phyloP scores from a whole-genome alignment of 2,888 invertebrate genomes.

The Lepidochrysops patricia region DNA sequence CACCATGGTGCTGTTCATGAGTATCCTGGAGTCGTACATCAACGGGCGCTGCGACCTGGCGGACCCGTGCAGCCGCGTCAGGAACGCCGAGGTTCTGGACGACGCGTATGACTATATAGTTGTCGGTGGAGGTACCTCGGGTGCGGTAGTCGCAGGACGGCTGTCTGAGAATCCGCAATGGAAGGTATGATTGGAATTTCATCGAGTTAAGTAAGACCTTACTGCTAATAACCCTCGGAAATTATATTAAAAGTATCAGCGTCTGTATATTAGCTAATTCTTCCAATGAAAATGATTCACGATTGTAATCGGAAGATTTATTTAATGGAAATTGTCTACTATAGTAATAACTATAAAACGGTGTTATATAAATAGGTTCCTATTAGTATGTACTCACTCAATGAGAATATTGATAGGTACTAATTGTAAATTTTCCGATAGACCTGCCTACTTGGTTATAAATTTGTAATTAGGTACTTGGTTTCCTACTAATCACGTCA shows the following conservation, averaged over 20 bases:
- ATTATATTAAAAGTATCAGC: no score
- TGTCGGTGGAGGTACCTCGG: conserved; percentile 79
- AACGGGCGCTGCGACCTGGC: conserved; percentile 73
- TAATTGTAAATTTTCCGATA: neutral
- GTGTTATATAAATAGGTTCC: no score
- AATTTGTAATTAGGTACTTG: no score
- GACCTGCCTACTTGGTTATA: no score
- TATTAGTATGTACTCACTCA: no score
- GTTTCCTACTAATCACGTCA: no score
- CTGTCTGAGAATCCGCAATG: conserved; percentile 78
- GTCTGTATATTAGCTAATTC: neutral
- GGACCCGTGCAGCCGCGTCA: conserved; percentile 76
- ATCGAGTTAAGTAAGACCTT: no score
- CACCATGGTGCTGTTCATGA: conserved; percentile 73
- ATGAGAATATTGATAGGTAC: neutral
- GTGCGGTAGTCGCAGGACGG: conserved; percentile 77
- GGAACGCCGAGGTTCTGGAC: conserved; percentile 49
- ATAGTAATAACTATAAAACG: no score
- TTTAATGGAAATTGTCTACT: neutral
- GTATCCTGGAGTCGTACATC: conserved; percentile 76
- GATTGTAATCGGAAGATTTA: neutral
- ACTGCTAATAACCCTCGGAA: no score
- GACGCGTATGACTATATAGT: conserved; percentile 79
- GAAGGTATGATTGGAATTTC: conserved; percentile 59
- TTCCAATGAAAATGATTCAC: neutral